Percentiles rank a stretch among this genome's conserved stretches.
These are phyloP conservation scores for Phylloscopus trochilus DNA, from an alignment of 2,113 vertebrate genomes.

Conservation along the genomic window DNA sequence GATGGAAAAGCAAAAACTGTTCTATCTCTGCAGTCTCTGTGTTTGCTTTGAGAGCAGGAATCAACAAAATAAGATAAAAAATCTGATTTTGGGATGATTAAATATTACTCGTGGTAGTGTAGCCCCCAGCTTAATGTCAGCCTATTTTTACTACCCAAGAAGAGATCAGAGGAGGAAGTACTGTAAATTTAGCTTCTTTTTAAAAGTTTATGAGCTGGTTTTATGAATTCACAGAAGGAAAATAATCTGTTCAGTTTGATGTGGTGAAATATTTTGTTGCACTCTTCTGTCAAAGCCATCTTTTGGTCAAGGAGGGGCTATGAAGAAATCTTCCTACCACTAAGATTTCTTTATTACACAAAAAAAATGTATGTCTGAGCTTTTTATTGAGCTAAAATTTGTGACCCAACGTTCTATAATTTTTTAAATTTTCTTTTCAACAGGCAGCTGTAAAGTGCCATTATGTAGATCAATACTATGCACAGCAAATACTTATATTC, in stretches of 20 bases:
- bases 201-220: background rate
- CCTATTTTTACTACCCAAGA: background rate
- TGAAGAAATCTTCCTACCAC: background rate
- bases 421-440: background rate
- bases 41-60: background rate
- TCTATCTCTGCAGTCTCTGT: background rate
- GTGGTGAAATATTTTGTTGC: background rate
- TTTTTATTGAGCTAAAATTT: constrained; percentile 16
- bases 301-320: background rate
- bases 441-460: background rate
- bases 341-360: background rate
- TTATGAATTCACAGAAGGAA: background rate
- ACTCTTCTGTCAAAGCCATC: background rate
- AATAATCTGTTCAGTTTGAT: background rate
- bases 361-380: background rate
- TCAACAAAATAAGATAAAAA: background rate
- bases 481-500: constrained; percentile 3
- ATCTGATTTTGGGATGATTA: background rate
- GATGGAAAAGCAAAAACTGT: background rate
- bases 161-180: background rate
- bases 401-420: background rate
- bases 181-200: background rate
- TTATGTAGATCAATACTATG: background rate
- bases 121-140: background rate
- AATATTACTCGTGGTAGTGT: background rate